A percentile compares a stretch with the other conserved stretches of the same genome.
Conservation (phyloP, 2,888 invertebrate species). For the Sesia bembeciformis region DNA sequence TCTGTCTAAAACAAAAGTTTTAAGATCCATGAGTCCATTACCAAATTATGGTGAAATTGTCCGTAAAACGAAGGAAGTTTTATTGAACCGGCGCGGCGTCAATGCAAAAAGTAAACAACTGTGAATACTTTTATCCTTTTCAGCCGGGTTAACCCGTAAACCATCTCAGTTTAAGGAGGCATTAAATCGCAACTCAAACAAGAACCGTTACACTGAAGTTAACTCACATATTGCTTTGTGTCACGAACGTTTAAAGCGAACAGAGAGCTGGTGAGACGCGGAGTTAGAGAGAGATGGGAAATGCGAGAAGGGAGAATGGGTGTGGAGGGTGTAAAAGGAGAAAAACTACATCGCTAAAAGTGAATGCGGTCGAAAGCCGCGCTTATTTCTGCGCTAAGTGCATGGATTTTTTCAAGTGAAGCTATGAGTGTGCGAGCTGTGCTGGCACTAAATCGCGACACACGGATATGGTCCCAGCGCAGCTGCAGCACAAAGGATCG, state of each 20-base stretch:
- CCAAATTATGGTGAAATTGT: too few species aligned
- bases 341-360: constrained; percentile 74
- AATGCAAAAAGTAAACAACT: constrained; percentile 64
- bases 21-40: too few species aligned
- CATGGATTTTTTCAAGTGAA: constrained; percentile 72
- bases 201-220: constrained; percentile 72
- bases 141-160: constrained; percentile 70
- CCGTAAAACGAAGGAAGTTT: constrained; percentile 28
- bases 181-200: constrained; percentile 75
- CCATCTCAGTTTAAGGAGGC: constrained; percentile 74
- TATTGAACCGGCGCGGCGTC: constrained; percentile 45
- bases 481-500: too few species aligned
- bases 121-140: constrained; percentile 66
- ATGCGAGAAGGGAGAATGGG: constrained; percentile 55
- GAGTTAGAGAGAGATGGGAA: constrained; percentile 53
- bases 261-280: constrained; percentile 47
- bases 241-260: constrained; percentile 69
- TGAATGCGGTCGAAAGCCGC: constrained; percentile 74
- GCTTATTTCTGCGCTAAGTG: constrained; percentile 72
- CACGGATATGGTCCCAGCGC: neutral
- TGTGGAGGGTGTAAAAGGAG: constrained; percentile 70
- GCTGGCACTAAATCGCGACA: constrained; percentile 1
- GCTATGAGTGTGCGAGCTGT: constrained; percentile 36
- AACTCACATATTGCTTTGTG: constrained; percentile 75
- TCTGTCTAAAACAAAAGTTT: too few species aligned